Evolutionary conservation across 2,113 vertebrate genomes (phyloP).

Genomic region (Chrysochloris asiatica): DNA sequence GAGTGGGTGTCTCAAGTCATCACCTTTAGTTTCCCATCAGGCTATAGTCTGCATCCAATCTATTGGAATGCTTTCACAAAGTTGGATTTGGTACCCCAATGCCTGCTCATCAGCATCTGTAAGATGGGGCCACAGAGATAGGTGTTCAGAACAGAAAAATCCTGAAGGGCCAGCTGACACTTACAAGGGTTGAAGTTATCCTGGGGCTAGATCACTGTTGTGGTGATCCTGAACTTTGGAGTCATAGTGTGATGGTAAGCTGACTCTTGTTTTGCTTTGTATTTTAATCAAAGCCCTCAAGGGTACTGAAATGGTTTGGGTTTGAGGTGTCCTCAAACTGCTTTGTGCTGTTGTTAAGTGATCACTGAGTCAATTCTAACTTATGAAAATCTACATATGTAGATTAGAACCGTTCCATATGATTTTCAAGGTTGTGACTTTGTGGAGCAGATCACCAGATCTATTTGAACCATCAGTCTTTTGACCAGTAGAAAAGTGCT

Average conservation of each 20-base stretch:
- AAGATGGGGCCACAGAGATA: too few species aligned
- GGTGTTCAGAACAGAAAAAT: neutral
- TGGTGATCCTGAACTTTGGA: neutral
- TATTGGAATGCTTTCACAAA: too few species aligned
- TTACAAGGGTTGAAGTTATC: neutral
- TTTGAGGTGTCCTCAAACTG: neutral
- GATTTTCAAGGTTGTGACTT: neutral
- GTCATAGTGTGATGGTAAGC: neutral
- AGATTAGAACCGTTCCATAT: neutral
- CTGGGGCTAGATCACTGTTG: neutral
- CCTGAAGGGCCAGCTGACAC: too few species aligned
- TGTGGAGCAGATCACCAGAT: neutral
- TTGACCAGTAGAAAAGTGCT: neutral
- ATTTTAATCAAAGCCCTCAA: neutral
- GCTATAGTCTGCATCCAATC: too few species aligned
- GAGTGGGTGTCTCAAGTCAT: too few species aligned
- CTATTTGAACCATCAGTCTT: neutral
- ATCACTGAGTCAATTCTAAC: neutral
- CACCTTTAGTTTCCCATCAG: too few species aligned
- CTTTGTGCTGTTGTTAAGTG: neutral
- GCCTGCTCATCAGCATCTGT: too few species aligned
- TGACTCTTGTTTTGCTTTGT: neutral
- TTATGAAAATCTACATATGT: neutral
- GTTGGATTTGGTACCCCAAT: too few species aligned
- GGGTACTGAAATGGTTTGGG: neutral